Percentiles rank a stretch among this genome's conserved stretches.
Evolutionary conservation across 1,140 invertebrate genomes (phyloP).

Genomic region (Heliothis subflexa): DNA sequence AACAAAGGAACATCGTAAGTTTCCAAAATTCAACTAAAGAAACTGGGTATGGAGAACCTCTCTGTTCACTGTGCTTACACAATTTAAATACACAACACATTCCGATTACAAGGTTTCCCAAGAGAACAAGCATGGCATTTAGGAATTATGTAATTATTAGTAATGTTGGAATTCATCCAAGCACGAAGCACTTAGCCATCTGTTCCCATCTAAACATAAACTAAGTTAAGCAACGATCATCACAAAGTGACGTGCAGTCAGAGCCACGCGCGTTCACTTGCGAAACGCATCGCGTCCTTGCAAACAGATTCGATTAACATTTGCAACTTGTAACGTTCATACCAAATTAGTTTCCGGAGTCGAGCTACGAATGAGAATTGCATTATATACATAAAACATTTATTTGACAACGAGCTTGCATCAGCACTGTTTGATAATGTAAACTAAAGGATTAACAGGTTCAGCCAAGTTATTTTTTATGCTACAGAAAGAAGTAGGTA

Average conservation of each 20-base stretch:
- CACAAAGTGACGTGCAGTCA: slow-evolving; percentile 15
- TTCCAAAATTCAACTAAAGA: slow-evolving; percentile 24
- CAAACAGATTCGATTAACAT: slow-evolving; percentile 47
- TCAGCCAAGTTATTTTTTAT: no score
- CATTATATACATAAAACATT: slow-evolving; percentile 35
- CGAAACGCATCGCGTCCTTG: slow-evolving; percentile 42
- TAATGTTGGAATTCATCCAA: slow-evolving; percentile 14
- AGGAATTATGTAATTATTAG: not conserved
- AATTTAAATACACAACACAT: not conserved
- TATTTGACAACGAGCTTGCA: not conserved
- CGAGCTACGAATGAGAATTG: slow-evolving; percentile 35
- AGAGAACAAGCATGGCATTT: not conserved
- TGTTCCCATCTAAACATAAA: slow-evolving; percentile 9
- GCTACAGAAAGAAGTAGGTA: not conserved
- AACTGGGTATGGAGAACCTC: not conserved
- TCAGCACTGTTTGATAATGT: not conserved
- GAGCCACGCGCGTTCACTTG: slow-evolving; percentile 11
- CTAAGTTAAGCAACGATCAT: slow-evolving; percentile 24
- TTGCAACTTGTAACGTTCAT: slow-evolving; percentile 45
- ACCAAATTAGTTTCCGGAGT: slow-evolving; percentile 37
- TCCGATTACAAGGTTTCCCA: not conserved
- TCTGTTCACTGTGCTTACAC: not conserved
- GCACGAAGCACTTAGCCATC: slow-evolving; percentile 1
- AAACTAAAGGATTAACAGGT: not conserved
- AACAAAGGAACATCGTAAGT: slow-evolving; percentile 25